Evolutionary conservation across 2,888 invertebrate species (phyloP), one percentile per base, ranked within the genome.

Genomic region (Ophioninae sp.): DNA sequence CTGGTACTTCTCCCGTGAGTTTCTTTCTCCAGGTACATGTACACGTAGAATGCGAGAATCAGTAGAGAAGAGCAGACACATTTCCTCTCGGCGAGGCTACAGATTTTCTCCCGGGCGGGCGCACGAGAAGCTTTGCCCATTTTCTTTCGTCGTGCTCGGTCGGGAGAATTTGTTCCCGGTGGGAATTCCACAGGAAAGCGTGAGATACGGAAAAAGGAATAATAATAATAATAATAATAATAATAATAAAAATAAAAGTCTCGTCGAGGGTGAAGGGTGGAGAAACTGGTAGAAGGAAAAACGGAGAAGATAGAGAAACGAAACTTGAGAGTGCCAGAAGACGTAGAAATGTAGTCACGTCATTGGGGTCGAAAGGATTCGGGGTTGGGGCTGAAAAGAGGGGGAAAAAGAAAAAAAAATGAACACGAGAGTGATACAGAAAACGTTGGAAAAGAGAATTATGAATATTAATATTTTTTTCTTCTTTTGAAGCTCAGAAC

Each of bases 381-480:
- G 44, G 51, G 51, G 13, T 17, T 51, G 51, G 13, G 51, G 22
- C 44, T 51, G 44, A 69, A 69, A 63, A 30, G 7, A 56, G 23
- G 51, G 37, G 10, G 56, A 44, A 23, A 44, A 10, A 56, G 44
- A 39, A 68, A 39, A 56, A 20, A 13, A 37, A 13, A 22, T 41
- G 56, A 23, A 56, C 56, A 39, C 58, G 17, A 1, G 10, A 20
- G 68, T 68, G 41, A 72, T 58, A 56, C 44, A 37, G 23, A 71
- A 71, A 23, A 37, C 37, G 51, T 39, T 7, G 74, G 17, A 65
- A 73, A 51, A 68, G 82, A 79, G 85, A 86, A 39, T 39, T 39
- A 63, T 84, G 85, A 87, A 87, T 86, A 86, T 86, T 86, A 86
- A 87, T 85, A 86, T 20, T 30, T 59, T 58, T 22, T 68, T 65